These are phyloP conservation scores for Elmis aenea DNA, from an alignment of 2,888 invertebrate genomes.

Conservation along the genomic window DNA sequence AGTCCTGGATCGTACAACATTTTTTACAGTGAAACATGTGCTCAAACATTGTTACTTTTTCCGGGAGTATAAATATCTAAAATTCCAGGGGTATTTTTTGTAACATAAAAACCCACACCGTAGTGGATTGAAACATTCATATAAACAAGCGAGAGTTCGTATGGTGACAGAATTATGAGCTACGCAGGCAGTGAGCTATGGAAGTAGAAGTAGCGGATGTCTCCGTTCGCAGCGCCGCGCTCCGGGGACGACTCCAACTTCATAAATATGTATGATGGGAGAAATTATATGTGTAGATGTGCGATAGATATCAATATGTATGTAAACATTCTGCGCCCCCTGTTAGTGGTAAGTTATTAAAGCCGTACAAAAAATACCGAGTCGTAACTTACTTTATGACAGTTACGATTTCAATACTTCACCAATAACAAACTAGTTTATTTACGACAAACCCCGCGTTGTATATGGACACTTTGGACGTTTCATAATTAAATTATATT, in stretches of 20 bases:
- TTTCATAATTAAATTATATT: no score
- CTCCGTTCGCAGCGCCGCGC: slow-evolving; percentile 33
- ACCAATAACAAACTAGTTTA: no score
- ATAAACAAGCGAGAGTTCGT: slow-evolving; percentile 41
- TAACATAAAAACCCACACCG: slow-evolving; percentile 30
- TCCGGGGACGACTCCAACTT: slow-evolving; percentile 32
- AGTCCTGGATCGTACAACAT: no score
- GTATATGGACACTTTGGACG: no score
- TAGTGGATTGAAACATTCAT: slow-evolving; percentile 44
- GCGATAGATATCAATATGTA: slow-evolving; percentile 49
- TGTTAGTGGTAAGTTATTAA: slow-evolving; percentile 44
- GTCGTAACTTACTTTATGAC: no score
- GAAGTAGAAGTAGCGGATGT: slow-evolving; percentile 38
- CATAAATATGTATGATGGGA: slow-evolving; percentile 45
- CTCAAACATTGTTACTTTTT: slow-evolving; percentile 25
- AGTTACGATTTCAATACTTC: no score
- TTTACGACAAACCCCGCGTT: no score
- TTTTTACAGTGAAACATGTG: no score
- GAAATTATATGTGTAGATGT: slow-evolving; percentile 47
- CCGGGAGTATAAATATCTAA: slow-evolving; percentile 28
- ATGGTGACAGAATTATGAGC: slow-evolving; percentile 47
- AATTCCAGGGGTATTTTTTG: slow-evolving; percentile 33
- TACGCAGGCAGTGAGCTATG: slow-evolving; percentile 38
- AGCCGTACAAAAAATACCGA: slow-evolving; percentile 32
- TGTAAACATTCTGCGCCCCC: slow-evolving; percentile 46